Conservation (phyloP, 2,797 vertebrate genomes). For the Neosilurus mollespiculum region DNA sequence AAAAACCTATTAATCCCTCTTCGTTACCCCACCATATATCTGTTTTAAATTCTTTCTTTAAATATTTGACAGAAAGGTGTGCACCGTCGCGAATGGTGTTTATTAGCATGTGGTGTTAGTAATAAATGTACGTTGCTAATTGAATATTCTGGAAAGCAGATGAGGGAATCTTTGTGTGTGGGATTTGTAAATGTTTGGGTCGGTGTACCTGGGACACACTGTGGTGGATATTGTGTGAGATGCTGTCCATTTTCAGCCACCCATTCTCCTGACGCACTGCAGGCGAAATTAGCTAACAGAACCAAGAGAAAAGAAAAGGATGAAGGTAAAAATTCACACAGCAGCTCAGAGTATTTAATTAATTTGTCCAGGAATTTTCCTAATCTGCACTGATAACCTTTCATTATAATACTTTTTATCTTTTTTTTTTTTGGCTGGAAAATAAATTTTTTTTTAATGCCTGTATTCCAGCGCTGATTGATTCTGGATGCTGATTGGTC, state of each 20-base stretch:
- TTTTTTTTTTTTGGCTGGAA: not conserved
- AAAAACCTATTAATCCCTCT: not conserved
- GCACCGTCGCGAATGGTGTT: not conserved
- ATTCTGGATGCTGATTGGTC: not conserved
- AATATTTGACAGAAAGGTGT: not conserved
- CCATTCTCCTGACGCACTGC: conserved; percentile 65
- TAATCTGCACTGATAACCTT: not conserved
- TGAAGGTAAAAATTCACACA: not conserved
- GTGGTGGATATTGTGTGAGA: conserved; percentile 48
- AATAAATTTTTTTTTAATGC: not conserved
- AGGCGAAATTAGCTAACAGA: conserved; percentile 64
- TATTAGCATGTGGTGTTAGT: not conserved
- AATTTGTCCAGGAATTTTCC: not conserved
- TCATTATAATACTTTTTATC: no score
- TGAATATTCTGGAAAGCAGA: not conserved
- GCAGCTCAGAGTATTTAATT: not conserved
- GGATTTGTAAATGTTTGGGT: not conserved
- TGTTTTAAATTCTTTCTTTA: not conserved
- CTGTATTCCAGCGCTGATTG: not conserved
- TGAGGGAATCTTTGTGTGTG: not conserved
- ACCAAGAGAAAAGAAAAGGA: not conserved
- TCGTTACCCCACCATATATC: not conserved
- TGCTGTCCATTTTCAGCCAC: conserved; percentile 46
- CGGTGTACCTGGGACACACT: conserved; percentile 67
- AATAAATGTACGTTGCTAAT: not conserved